These are phyloP conservation scores for Polymixis flavicincta DNA, from an alignment of 2,888 invertebrate genomes.

Conservation along the genomic window DNA sequence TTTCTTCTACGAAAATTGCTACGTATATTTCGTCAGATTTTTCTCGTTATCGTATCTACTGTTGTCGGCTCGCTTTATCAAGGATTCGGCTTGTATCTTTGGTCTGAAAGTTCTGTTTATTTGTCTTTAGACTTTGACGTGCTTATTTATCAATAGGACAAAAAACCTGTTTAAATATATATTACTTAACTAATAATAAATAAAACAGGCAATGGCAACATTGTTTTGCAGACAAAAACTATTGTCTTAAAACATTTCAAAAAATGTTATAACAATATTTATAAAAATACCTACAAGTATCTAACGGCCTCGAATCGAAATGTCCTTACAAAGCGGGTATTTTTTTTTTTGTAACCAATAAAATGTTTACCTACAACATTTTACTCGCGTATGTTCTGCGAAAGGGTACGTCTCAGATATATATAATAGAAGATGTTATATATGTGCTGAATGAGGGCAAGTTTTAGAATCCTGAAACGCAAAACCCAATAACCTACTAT, in stretches of 20 bases:
- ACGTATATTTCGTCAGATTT: too few relatives aligned
- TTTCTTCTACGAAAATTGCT: too few relatives aligned
- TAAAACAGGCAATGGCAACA: not conserved
- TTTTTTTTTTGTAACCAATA: slow-evolving; percentile 23
- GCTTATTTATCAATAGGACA: not conserved
- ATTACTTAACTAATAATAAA: not conserved
- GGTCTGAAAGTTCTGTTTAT: too few relatives aligned
- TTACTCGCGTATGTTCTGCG: not conserved
- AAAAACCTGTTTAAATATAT: not conserved
- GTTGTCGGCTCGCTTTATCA: too few relatives aligned
- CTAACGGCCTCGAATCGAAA: slow-evolving; percentile 10
- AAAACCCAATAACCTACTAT: too few relatives aligned
- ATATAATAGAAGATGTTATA: too few relatives aligned
- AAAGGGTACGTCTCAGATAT: not conserved
- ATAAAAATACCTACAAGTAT: not conserved
- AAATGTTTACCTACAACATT: slow-evolving; percentile 27
- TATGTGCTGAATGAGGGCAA: not conserved
- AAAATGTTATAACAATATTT: not conserved
- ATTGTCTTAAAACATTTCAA: not conserved
- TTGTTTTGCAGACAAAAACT: not conserved
- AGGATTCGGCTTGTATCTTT: too few relatives aligned
- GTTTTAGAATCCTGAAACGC: not conserved
- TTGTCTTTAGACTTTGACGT: not conserved
- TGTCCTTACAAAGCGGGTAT: slow-evolving; percentile 10
- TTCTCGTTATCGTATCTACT: too few relatives aligned